Conservation (phyloP, 2,888 invertebrate species). For the Drosophila acutilabella region DNA sequence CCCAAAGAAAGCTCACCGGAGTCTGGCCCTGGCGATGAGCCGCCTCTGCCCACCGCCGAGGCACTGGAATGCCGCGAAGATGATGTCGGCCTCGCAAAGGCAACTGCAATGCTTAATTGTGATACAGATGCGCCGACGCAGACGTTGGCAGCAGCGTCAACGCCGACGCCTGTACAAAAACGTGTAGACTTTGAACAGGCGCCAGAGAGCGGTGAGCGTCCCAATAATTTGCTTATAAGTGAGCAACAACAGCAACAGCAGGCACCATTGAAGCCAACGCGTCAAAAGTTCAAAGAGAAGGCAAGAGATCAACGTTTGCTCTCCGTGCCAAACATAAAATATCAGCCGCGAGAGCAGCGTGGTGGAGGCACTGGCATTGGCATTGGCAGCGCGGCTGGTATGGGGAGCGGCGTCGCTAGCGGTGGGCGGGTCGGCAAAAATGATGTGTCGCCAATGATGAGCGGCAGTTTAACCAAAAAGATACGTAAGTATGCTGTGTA, state of each 20-base stretch:
- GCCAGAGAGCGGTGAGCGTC: slow-evolving; percentile 85
- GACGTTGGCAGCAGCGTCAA: slow-evolving; percentile 16
- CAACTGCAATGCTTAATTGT: slow-evolving; percentile 55
- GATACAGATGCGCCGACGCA: slow-evolving; percentile 41
- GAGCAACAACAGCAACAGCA: slow-evolving; percentile 46
- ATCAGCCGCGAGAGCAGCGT: slow-evolving; percentile 85
- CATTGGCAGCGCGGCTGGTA: slow-evolving; percentile 64
- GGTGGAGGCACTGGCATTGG: slow-evolving; percentile 44
- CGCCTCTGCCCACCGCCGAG: slow-evolving; percentile 36
- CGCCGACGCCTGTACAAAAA: slow-evolving; percentile 45
- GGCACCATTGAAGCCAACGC: slow-evolving; percentile 87
- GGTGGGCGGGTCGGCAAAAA: slow-evolving; percentile 78
- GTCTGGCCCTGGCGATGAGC: slow-evolving; percentile 42
- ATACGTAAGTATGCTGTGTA: slow-evolving; percentile 91
- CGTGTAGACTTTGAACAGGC: slow-evolving; percentile 84
- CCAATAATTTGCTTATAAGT: slow-evolving; percentile 86
- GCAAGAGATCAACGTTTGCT: slow-evolving; percentile 88
- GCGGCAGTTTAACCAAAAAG: slow-evolving; percentile 92
- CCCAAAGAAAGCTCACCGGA: slow-evolving; percentile 79
- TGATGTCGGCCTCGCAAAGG: slow-evolving; percentile 59
- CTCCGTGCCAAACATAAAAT: slow-evolving; percentile 92
- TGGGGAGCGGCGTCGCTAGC: slow-evolving; percentile 24
- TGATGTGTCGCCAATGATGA: slow-evolving; percentile 87
- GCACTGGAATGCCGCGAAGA: slow-evolving; percentile 65
- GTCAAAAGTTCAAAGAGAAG: slow-evolving; percentile 86